Percentiles rank a stretch among this genome's conserved stretches.
Conservation (phyloP, 1,140 invertebrate genomes). For the Dendrolimus punctatus region DNA sequence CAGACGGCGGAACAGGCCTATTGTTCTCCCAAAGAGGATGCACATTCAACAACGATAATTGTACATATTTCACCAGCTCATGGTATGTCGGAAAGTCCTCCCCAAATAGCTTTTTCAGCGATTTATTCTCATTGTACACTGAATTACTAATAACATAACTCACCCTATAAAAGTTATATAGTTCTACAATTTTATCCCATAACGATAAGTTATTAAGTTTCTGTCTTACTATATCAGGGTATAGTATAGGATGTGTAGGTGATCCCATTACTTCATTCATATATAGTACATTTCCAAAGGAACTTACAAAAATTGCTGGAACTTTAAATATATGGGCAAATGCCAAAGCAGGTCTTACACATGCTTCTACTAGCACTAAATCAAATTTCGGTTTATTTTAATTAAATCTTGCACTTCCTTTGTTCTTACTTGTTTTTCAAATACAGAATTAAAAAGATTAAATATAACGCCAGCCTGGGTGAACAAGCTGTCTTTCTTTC, state of each 20-base stretch:
- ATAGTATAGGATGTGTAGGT: constrained; percentile 20
- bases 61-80: no score
- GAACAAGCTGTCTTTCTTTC: constrained; percentile 5
- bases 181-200: constrained; percentile 23
- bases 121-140: no score
- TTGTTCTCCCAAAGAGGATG: no score
- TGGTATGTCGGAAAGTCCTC: no score
- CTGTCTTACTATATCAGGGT: constrained; percentile 13
- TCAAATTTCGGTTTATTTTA: constrained; percentile 22
- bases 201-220: constrained; percentile 17
- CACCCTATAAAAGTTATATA: constrained; percentile 10
- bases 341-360: constrained; percentile 12
- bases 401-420: constrained; percentile 6
- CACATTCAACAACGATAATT: no score
- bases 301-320: constrained; percentile 33
- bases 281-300: constrained; percentile 18
- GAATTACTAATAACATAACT: no score
- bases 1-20: no score
- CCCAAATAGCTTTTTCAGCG: no score
- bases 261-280: constrained; percentile 20
- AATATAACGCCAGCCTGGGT: neutral
- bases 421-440: constrained; percentile 14
- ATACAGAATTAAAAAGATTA: neutral
- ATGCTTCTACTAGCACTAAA: constrained; percentile 29
- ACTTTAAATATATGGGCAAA: constrained; percentile 30